Base-by-base conservation (phyloP, 2,888 invertebrate species). In the Nemotelus nigrinus region DNA sequence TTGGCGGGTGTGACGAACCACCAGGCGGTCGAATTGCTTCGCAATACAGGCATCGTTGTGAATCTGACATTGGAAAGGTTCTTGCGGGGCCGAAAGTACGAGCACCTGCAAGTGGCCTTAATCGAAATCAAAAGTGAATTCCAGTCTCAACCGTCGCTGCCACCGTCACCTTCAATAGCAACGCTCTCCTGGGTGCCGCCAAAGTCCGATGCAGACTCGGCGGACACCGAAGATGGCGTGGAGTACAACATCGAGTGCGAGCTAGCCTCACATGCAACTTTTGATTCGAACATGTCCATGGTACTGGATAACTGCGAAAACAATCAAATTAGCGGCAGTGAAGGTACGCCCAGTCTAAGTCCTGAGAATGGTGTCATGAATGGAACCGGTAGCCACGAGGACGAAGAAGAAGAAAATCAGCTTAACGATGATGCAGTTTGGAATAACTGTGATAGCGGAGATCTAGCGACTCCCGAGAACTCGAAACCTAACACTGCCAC, bases 1-100 rank as follows among this genome's bases (percentile, higher is more conserved):
- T 89, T 99, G 82, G 92, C 96, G 81, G 96, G 97, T 78, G 96
- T 95, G 84, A 97, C 96, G 77, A 99, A 99, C 88, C 97, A 97
- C 83, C 95, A 98, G 85, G 98, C 99, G 8, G 99, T 99, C 48
- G 97, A 98, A 85, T 92, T 97, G 80, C 89, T 99, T 79, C 92
- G 97, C 81, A 96, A 96, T 85, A 97, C 98, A n/a, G 96, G 96
- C 74, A 93, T 95, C 83, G 91, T 92, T 80, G 98, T 99, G 70
- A 91, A 92, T 82, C 90, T 99, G 83, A 96, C 96, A 81, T 90
- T 99, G 84, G 97, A 97, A 84, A 91, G 98, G 83, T 99, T 97
- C 87, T 90, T 97, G 80, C 91, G 97, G 82, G 98, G 98, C 81
- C 95, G 97, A 82, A 96, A 96, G 87, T 97, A 91, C 88, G 96